Evolutionary conservation across 2,888 invertebrate species (phyloP).

Genomic region (Ormyrus thymus): DNA sequence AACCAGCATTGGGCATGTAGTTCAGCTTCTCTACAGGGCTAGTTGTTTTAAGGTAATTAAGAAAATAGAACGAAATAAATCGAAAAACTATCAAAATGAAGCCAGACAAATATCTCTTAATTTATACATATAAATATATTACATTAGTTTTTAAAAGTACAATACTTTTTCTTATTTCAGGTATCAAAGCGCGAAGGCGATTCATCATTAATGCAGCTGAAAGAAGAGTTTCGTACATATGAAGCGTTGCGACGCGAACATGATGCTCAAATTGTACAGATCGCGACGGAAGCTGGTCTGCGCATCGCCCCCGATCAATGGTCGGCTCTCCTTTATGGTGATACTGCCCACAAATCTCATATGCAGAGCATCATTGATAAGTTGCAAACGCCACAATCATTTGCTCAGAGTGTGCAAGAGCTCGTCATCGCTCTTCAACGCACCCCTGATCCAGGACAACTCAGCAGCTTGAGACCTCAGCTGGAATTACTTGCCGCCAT

Average conservation of each 20-base stretch:
- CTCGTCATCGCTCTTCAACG: slow-evolving; percentile 92
- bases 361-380: slow-evolving; percentile 97
- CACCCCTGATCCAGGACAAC: slow-evolving; percentile 88
- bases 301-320: slow-evolving; percentile 99
- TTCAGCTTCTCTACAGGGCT: slow-evolving; percentile 97
- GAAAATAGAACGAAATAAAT: neutral
- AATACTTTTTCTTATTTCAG: slow-evolving; percentile 73
- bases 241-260: slow-evolving; percentile 95
- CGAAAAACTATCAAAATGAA: neutral
- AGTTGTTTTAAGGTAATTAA: slow-evolving; percentile 94
- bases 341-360: slow-evolving; percentile 95
- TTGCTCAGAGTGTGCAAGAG: slow-evolving; percentile 93
- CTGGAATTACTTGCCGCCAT: slow-evolving; percentile 90
- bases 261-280: slow-evolving; percentile 98
- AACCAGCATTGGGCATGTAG: slow-evolving; percentile 99
- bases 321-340: slow-evolving; percentile 97
- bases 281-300: slow-evolving; percentile 97
- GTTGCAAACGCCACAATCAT: slow-evolving; percentile 94
- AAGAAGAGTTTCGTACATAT: slow-evolving; percentile 97
- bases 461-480: slow-evolving; percentile 85
- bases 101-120: neutral
- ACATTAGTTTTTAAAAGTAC: too few species aligned
- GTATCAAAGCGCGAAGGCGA: slow-evolving; percentile 97
- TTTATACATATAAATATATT: slow-evolving; percentile 19
- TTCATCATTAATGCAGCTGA: slow-evolving; percentile 97